phyloP scores from a whole-genome alignment of 2,113 vertebrate species.

The Hystrix brachyura region DNA sequence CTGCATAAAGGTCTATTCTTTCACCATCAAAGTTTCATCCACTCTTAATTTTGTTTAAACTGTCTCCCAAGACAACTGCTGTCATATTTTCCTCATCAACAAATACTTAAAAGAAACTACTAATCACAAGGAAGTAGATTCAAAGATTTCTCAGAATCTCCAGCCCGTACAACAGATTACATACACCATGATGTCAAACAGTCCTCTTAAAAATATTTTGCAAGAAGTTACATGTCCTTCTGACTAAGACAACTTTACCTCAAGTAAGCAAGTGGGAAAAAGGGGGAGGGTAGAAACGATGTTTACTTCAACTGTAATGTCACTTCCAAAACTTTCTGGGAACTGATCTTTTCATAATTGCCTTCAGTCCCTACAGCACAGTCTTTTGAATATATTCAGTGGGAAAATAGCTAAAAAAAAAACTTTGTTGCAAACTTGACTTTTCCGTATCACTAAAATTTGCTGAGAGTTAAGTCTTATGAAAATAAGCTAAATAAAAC shows the following conservation, averaged over 20 bases:
- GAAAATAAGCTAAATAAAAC: neutral
- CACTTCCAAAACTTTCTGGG: constrained; percentile 30
- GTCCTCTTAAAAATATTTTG: neutral
- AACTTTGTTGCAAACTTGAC: constrained; percentile 19
- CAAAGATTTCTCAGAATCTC: constrained; percentile 43
- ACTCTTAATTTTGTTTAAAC: constrained; percentile 3
- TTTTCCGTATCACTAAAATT: constrained; percentile 12
- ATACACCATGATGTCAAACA: constrained; percentile 12
- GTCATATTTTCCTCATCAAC: neutral
- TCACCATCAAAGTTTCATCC: neutral
- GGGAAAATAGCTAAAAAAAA: constrained; percentile 46
- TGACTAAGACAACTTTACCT: neutral
- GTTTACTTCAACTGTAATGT: neutral
- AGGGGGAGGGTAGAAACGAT: neutral
- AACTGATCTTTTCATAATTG: neutral
- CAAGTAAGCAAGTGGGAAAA: neutral
- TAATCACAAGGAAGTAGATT: constrained; percentile 48
- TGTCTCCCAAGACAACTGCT: neutral
- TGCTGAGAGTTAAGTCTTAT: neutral
- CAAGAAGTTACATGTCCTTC: neutral
- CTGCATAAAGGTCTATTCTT: neutral
- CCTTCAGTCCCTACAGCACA: neutral
- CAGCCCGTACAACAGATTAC: neutral
- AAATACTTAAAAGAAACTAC: constrained; percentile 16
- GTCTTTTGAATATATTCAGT: constrained; percentile 62